phyloP scores from a whole-genome alignment of 2,797 vertebrate genomes.

The Dicrostonyx torquatus region DNA sequence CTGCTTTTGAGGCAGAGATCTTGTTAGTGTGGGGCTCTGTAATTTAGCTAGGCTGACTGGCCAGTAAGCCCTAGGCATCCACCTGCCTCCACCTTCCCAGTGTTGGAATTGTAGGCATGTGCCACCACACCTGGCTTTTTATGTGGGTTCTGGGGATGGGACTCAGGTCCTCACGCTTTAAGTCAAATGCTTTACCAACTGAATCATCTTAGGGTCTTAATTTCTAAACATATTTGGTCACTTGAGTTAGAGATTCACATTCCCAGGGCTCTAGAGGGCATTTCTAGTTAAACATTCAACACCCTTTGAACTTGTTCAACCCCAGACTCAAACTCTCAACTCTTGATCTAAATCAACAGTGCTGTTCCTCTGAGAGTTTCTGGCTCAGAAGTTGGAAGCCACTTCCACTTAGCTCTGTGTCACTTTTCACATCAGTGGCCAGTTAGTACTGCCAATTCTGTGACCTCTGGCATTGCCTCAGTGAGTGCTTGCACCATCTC shows the following conservation, averaged over 20 bases:
- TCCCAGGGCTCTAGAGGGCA: background rate
- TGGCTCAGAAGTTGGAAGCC: background rate
- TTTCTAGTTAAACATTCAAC: background rate
- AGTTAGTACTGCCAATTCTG: background rate
- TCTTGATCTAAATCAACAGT: background rate
- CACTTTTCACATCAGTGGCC: background rate
- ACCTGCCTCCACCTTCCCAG: background rate
- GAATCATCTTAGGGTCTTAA: background rate
- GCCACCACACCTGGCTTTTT: background rate
- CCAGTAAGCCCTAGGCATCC: background rate
- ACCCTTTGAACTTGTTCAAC: background rate
- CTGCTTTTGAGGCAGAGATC: background rate
- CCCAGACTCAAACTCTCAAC: background rate
- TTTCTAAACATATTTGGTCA: slow-evolving; percentile 18
- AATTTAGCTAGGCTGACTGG: background rate
- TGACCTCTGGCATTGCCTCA: slow-evolving; percentile 7
- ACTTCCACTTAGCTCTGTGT: background rate
- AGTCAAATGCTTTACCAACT: background rate
- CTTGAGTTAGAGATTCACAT: background rate
- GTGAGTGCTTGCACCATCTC: background rate
- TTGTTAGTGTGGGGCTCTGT: background rate
- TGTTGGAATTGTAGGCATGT: background rate
- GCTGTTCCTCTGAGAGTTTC: background rate
- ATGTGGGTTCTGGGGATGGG: background rate
- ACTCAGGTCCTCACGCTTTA: background rate